Evolutionary conservation across 2,888 invertebrate species (phyloP), one percentile per base, ranked within the genome.

Genomic region (Xestobium rufovillosum): DNA sequence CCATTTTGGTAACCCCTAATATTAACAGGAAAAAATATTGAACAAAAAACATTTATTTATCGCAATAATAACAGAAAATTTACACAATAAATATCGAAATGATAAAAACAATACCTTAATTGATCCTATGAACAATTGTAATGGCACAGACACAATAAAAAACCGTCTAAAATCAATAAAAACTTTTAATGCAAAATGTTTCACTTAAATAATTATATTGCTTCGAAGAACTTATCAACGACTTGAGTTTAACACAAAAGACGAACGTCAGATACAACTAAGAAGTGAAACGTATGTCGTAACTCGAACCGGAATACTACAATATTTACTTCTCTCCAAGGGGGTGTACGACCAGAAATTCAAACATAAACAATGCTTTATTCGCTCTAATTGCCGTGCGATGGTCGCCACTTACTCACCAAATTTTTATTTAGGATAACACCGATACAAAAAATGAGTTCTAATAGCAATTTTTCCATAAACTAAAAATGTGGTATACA

Each of bases 161-260:
- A 62, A 55, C 51, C 51, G 51, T 44, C 51, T 55, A 60, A 65
- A 64, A 65, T 66, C 66, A 61, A 66, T 66, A 65, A 61, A 59
- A 62, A 53, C 60, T 57, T 61, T 62, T 65, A 65, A 65, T 65
- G 65, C 62, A 64, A 65, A 65, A 65, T 45, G 61, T 61, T 63
- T 60, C 61, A 60, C 63, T 65, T 66, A 66, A 66, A 65, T 65
- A 65, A 65, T 65, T 66, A 65, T 65, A 64, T 64, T 59, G 61
- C 58, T 57, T 52, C 46, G 50, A 45, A 44, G 58, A 49, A 51
- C 45, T 50, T 48, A 62, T 52, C 59, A 49, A 49, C 51, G 62
- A 63, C 60, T 45, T 46, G 53, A 53, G 59, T 59, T 53, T 51
- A 49, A 48, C 50, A 49, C 54, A 53, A 53, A 53, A 60, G 59